These are phyloP conservation scores for Pipistrellus pipistrellus DNA, from an alignment of 2,797 vertebrate genomes.

Conservation along the genomic window DNA sequence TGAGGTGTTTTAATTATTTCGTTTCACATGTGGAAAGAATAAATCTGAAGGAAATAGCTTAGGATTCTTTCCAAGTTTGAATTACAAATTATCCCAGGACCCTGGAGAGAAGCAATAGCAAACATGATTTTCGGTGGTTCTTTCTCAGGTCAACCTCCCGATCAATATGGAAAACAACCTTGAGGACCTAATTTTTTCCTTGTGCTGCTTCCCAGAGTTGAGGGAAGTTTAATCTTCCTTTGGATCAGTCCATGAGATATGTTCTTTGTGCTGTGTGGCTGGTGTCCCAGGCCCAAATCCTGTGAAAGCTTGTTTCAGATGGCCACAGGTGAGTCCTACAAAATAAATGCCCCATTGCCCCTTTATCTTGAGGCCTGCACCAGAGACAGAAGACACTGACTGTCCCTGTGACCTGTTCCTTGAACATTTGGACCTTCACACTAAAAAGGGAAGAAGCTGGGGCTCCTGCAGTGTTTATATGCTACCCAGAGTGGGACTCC, in stretches of 20 bases:
- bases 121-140: slow-evolving; percentile 86
- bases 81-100: slow-evolving; percentile 88
- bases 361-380: not conserved
- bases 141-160: slow-evolving; percentile 85
- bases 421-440: not conserved
- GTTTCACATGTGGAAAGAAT: slow-evolving; percentile 91
- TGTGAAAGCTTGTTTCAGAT: not conserved
- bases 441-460: not conserved
- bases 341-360: not conserved
- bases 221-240: slow-evolving; percentile 75
- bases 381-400: not conserved
- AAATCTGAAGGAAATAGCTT: slow-evolving; percentile 89
- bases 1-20: slow-evolving; percentile 91
- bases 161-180: slow-evolving; percentile 86
- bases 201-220: slow-evolving; percentile 77
- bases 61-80: slow-evolving; percentile 89
- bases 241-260: not conserved
- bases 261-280: slow-evolving; percentile 30
- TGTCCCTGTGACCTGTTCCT: not conserved
- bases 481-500: not conserved
- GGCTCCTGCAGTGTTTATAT: no score
- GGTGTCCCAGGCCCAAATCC: not conserved
- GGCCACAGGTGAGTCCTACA: not conserved
- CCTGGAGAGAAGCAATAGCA: slow-evolving; percentile 86
- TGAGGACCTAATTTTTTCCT: slow-evolving; percentile 85